Percentiles rank a stretch among this genome's conserved stretches.
Conservation (phyloP, 2,113 vertebrate genomes). For the Chaenogobius annularis region DNA sequence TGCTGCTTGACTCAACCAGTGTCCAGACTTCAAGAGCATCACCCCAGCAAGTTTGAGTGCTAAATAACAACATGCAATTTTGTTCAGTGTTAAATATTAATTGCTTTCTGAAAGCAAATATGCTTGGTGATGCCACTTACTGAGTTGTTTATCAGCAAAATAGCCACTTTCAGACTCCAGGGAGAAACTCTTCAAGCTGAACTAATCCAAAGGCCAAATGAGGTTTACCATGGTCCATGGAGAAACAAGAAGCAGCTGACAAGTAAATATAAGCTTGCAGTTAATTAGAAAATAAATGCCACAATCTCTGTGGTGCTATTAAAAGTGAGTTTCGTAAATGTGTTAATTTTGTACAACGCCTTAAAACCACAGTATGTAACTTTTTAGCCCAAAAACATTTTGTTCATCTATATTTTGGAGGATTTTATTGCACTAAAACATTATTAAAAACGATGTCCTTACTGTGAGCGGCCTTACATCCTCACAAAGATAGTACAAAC, state of each 20-base stretch:
- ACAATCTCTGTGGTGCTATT: constrained; percentile 35
- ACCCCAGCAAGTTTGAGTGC: neutral
- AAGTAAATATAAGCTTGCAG: constrained; percentile 47
- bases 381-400: no score
- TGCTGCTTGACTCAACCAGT: no score
- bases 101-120: constrained; percentile 11
- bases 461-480: no score
- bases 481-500: no score
- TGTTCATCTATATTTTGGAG: no score
- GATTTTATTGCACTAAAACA: no score
- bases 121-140: constrained; percentile 16
- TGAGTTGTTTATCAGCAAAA: constrained; percentile 56
- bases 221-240: constrained; percentile 16
- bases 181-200: constrained; percentile 49
- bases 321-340: constrained; percentile 36
- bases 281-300: constrained; percentile 61
- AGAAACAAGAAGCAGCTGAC: constrained; percentile 22
- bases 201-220: constrained; percentile 53
- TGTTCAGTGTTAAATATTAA: constrained; percentile 5
- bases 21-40: neutral
- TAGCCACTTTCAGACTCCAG: constrained; percentile 20
- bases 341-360: constrained; percentile 6
- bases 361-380: no score
- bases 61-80: neutral
- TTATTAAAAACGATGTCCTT: no score